These are phyloP conservation scores for Petrolisthes cinctipes DNA, from an alignment of 2,888 invertebrate genomes.

Conservation along the genomic window DNA sequence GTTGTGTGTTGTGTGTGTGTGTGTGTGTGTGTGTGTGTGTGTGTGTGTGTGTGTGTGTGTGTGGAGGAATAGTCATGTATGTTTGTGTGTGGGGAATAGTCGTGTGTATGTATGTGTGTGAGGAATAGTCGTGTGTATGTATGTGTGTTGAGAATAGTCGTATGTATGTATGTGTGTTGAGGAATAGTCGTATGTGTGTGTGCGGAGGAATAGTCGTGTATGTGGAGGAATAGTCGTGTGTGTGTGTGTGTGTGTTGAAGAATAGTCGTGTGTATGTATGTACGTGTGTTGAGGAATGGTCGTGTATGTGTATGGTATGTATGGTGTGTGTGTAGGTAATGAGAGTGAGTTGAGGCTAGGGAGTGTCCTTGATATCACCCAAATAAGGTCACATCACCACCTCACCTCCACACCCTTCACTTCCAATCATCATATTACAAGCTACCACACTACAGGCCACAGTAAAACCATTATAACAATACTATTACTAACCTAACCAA, in stretches of 20 bases:
- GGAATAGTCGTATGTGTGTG: background rate
- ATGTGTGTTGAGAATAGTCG: background rate
- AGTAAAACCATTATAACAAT: too few species aligned
- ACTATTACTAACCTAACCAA: too few species aligned
- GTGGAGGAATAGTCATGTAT: background rate
- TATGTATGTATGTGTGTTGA: background rate
- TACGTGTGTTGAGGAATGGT: background rate
- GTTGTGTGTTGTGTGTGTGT: background rate
- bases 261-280: background rate
- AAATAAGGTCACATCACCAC: background rate
- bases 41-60: too few species aligned
- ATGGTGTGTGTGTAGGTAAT: background rate
- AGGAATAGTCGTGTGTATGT: background rate
- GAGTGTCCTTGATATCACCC: background rate
- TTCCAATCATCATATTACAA: background rate
- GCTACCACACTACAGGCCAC: background rate
- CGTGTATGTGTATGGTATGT: background rate
- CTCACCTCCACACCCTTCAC: background rate
- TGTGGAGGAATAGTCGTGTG: background rate
- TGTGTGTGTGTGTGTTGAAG: background rate
- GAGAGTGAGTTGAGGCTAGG: background rate
- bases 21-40: background rate
- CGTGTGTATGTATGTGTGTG: background rate
- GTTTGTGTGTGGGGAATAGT: background rate
- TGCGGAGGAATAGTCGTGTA: background rate